Percentiles rank a stretch among this genome's conserved stretches.
Conservation (phyloP, 1,140 invertebrate species). For the Sogatella furcifera region DNA sequence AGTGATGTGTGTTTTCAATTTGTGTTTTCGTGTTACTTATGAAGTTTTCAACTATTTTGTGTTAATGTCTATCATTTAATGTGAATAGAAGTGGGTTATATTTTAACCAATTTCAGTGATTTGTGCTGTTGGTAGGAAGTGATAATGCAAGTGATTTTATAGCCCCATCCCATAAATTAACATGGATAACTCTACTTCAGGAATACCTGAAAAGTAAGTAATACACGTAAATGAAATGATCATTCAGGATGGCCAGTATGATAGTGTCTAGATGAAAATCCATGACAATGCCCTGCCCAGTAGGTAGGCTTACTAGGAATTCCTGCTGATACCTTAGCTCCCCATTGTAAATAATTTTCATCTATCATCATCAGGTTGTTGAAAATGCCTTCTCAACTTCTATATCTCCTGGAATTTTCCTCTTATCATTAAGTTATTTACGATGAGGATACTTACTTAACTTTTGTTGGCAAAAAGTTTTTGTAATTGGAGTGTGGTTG, state of each 20-base stretch:
- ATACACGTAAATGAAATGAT: neutral
- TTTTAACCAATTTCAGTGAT: slow-evolving; percentile 27
- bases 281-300: too few species aligned
- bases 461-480: too few species aligned
- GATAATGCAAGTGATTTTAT: slow-evolving; percentile 14
- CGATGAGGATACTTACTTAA: too few species aligned
- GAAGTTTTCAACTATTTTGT: neutral
- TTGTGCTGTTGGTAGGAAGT: slow-evolving; percentile 16
- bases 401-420: too few species aligned
- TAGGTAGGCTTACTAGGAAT: too few species aligned
- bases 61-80: slow-evolving; percentile 10
- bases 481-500: too few species aligned
- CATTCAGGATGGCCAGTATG: neutral
- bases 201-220: slow-evolving; percentile 21
- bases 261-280: too few species aligned
- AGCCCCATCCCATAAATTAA: slow-evolving; percentile 4
- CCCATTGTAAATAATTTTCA: neutral
- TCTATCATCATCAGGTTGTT: neutral
- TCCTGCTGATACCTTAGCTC: neutral
- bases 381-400: too few species aligned
- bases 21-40: slow-evolving; percentile 1
- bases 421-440: too few species aligned
- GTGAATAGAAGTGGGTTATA: slow-evolving; percentile 8
- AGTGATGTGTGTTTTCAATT: slow-evolving; percentile 17
- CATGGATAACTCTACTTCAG: slow-evolving; percentile 19